Evolutionary conservation across 2,888 invertebrate species (phyloP).

Genomic region (Azorinus chamasolen): DNA sequence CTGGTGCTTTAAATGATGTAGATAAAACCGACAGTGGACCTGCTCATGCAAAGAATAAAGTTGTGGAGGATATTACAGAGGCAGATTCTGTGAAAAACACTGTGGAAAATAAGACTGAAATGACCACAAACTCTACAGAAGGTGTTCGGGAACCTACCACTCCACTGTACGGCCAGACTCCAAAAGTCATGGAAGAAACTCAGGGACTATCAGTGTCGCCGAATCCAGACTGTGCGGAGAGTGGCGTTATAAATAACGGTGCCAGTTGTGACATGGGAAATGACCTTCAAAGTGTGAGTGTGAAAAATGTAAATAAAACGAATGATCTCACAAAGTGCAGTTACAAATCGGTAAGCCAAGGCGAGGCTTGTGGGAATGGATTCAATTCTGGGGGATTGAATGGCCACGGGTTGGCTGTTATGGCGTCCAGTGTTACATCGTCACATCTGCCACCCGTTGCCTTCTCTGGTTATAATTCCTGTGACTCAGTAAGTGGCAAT

Average conservation of each 20-base stretch:
- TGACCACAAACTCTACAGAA: not conserved
- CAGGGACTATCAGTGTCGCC: constrained; percentile 55
- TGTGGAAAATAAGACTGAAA: not conserved
- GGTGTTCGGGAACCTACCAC: constrained; percentile 33
- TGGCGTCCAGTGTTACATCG: too few species aligned
- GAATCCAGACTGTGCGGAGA: constrained; percentile 44
- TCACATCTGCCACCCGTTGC: too few species aligned
- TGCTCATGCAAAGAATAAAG: not conserved
- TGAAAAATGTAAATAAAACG: not conserved
- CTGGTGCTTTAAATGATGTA: not conserved
- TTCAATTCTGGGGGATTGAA: too few species aligned
- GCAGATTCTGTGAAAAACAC: not conserved
- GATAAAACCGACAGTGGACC: not conserved
- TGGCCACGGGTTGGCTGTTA: too few species aligned
- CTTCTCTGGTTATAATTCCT: too few species aligned
- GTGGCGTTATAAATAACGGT: constrained; percentile 15
- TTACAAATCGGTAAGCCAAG: too few species aligned
- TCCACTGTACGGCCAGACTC: constrained; percentile 58
- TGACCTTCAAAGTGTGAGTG: not conserved
- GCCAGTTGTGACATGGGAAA: not conserved
- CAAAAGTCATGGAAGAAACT: constrained; percentile 51
- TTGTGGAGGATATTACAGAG: not conserved
- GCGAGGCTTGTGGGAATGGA: too few species aligned
- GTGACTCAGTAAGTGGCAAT: too few species aligned
- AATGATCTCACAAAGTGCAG: too few species aligned